These are phyloP conservation scores for Eubasilissa regina DNA, from an alignment of 1,140 invertebrate genomes.

Conservation along the genomic window DNA sequence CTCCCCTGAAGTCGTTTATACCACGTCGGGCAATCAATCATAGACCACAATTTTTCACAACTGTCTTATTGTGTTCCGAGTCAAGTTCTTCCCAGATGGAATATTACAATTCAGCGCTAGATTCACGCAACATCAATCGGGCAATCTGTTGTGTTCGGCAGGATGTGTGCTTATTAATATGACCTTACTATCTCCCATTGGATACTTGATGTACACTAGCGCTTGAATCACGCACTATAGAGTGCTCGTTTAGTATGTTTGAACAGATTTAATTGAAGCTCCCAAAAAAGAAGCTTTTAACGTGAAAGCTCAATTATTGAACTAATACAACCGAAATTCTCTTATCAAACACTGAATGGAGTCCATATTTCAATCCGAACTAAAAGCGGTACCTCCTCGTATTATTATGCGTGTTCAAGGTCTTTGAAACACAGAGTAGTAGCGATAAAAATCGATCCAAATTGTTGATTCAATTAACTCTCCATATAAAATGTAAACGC, in stretches of 20 bases:
- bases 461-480: too few relatives aligned
- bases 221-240: not conserved
- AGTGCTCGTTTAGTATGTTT: constrained; percentile 7
- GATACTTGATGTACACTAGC: not conserved
- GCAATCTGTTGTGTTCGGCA: not conserved
- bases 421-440: too few relatives aligned
- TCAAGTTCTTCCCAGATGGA: not conserved
- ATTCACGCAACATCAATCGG: not conserved
- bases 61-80: too few relatives aligned
- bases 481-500: too few relatives aligned
- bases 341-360: constrained; percentile 4
- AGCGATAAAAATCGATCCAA: too few relatives aligned
- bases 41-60: not conserved
- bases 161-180: constrained; percentile 15
- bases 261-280: not conserved
- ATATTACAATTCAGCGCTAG: not conserved
- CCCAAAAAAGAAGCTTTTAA: constrained; percentile 11
- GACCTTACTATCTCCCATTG: constrained; percentile 8
- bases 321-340: not conserved
- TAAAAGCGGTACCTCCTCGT: too few relatives aligned
- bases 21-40: not conserved
- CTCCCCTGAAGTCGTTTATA: too few relatives aligned
- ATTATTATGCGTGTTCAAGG: too few relatives aligned
- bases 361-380: not conserved
- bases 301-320: constrained; percentile 11